Conservation (phyloP, 2,113 vertebrate species). For the Origma solitaria region DNA sequence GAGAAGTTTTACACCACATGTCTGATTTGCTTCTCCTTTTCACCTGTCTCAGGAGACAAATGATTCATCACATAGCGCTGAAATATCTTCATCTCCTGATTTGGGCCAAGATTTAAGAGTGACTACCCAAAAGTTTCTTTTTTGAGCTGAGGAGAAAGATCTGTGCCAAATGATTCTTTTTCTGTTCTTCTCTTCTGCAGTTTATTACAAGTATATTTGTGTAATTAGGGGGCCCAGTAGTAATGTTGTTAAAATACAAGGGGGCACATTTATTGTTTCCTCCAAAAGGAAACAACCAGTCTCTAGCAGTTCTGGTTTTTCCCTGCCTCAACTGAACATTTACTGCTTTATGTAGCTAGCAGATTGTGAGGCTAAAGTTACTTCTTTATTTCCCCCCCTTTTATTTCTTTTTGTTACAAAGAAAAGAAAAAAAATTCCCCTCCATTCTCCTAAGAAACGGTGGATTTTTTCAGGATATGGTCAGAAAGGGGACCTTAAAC, state of each 20-base stretch:
- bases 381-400: not conserved
- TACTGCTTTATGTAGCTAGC: slow-evolving; percentile 65
- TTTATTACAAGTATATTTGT: slow-evolving; percentile 69
- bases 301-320: slow-evolving; percentile 67
- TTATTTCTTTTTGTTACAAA: slow-evolving; percentile 25
- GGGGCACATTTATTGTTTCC: slow-evolving; percentile 87
- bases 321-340: slow-evolving; percentile 80
- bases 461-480: slow-evolving; percentile 35
- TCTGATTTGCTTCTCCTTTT: not conserved
- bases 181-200: slow-evolving; percentile 22
- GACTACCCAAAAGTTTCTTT: not conserved
- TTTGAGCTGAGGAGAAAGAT: not conserved
- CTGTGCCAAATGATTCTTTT: not conserved
- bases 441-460: slow-evolving; percentile 30
- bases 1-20: not conserved
- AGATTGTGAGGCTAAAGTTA: slow-evolving; percentile 62
- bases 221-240: slow-evolving; percentile 73
- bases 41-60: slow-evolving; percentile 18
- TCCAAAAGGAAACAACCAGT: slow-evolving; percentile 85
- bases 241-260: slow-evolving; percentile 76
- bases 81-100: not conserved
- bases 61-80: not conserved
- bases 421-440: not conserved
- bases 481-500: slow-evolving; percentile 54
- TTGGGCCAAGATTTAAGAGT: not conserved